A percentile compares a stretch with the other conserved stretches of the same genome.
phyloP scores from a whole-genome alignment of 2,797 vertebrate genomes.

The Crax fasciolata region DNA sequence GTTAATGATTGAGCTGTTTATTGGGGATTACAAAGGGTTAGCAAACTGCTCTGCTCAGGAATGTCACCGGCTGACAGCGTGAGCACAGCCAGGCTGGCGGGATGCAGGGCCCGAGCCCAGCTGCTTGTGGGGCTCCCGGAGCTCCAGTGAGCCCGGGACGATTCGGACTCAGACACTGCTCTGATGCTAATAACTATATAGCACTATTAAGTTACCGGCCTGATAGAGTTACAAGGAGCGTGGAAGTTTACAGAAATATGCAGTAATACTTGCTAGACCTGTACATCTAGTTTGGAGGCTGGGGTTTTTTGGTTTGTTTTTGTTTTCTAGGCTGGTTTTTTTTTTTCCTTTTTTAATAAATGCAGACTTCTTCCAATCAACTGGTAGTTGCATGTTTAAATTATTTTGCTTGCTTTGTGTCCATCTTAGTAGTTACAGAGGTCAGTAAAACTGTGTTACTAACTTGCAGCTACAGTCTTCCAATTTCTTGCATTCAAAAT shows the following conservation, averaged over 20 bases:
- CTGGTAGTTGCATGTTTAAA: background rate
- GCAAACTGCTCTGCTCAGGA: conserved; percentile 15
- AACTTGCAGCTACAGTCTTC: background rate
- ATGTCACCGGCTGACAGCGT: background rate
- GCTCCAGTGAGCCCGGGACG: fast-evolving
- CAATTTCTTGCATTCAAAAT: background rate
- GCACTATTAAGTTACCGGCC: background rate
- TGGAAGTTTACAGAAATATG: conserved; percentile 71
- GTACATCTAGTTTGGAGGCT: conserved; percentile 56
- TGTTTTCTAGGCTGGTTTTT: background rate
- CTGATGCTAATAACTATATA: background rate
- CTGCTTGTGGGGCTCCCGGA: background rate
- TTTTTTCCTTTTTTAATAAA: background rate
- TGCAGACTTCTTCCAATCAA: background rate
- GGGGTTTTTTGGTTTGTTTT: background rate
- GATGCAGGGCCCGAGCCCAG: background rate
- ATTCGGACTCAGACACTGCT: background rate
- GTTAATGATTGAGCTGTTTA: conserved; percentile 70
- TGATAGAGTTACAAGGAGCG: conserved; percentile 56
- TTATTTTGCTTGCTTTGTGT: background rate
- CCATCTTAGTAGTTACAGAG: background rate
- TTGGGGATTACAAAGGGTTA: conserved; percentile 48
- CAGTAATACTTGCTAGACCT: conserved; percentile 60
- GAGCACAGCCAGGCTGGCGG: background rate
- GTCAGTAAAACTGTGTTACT: background rate